Evolutionary conservation across 2,888 invertebrate genomes (phyloP).

Genomic region (Griposia aprilina): DNA sequence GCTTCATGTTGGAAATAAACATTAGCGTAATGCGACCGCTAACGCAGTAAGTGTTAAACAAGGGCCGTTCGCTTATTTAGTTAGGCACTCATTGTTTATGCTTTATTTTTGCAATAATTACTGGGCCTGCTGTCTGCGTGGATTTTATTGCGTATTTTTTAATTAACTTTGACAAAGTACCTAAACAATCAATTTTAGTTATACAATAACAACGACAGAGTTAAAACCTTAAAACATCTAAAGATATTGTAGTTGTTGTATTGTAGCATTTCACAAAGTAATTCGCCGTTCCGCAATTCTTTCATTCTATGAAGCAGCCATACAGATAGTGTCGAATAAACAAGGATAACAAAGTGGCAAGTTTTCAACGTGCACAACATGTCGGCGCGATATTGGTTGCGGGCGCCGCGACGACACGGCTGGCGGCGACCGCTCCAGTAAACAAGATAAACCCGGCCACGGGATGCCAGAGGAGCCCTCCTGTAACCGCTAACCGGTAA

Average conservation of each 20-base stretch:
- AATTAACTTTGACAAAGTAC: neutral
- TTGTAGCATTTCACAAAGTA: conserved; percentile 28
- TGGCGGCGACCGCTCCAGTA: conserved; percentile 75
- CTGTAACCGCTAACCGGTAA: conserved; percentile 63
- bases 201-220: neutral
- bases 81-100: conserved; percentile 64
- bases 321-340: conserved; percentile 63
- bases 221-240: no score
- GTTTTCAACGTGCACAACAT: conserved; percentile 70
- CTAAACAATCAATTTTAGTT: neutral
- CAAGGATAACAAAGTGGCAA: conserved; percentile 67
- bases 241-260: neutral
- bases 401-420: conserved; percentile 68
- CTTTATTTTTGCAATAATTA: conserved; percentile 53
- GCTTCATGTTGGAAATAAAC: conserved; percentile 86
- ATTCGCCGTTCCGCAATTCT: conserved; percentile 38
- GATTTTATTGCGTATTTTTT: conserved; percentile 11
- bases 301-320: conserved; percentile 55
- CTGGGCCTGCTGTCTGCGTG: neutral
- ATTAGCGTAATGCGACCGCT: conserved; percentile 85
- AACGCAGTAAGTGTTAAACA: conserved; percentile 82
- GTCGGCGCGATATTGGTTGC: conserved; percentile 69
- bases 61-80: conserved; percentile 70
- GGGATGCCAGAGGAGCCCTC: conserved; percentile 49
- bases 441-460: conserved; percentile 82